Evolutionary conservation across 2,113 vertebrate genomes (phyloP).

Genomic region (Falco punctatus): DNA sequence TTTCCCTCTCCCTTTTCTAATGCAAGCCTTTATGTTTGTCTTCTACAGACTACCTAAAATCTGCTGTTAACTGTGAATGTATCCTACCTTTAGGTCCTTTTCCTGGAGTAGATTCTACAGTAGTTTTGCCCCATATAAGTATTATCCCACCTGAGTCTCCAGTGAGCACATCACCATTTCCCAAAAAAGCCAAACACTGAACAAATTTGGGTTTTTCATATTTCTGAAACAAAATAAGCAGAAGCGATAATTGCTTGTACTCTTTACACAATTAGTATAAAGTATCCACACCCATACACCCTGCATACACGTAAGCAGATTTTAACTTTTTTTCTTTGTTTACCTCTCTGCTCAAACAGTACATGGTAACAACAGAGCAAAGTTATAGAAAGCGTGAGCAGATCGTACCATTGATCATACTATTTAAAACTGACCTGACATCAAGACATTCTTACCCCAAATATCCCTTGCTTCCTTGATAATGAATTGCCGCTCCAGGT

Average conservation of each 20-base stretch:
- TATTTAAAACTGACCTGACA: background rate
- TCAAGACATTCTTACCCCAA: constrained; percentile 85
- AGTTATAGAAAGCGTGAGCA: background rate
- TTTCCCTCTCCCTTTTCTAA: background rate
- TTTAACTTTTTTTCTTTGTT: background rate
- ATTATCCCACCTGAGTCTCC: constrained; percentile 95
- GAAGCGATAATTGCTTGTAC: background rate
- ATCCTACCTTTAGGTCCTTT: constrained; percentile 92
- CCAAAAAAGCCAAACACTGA: constrained; percentile 94
- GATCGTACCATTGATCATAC: background rate
- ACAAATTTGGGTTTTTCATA: constrained; percentile 98
- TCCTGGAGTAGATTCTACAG: constrained; percentile 85
- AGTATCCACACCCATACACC: background rate
- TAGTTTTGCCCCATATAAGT: constrained; percentile 91
- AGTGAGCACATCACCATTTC: constrained; percentile 92
- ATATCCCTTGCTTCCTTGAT: constrained; percentile 95
- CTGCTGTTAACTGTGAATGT: background rate
- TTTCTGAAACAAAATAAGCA: constrained; percentile 82
- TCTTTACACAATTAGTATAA: background rate
- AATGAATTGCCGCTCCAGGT: constrained; percentile 92
- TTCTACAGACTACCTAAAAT: background rate
- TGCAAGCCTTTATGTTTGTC: background rate
- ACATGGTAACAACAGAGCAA: background rate
- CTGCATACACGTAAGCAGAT: background rate
- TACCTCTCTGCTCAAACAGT: background rate